Base-by-base conservation (phyloP, 2,113 vertebrate genomes). In the Austrofundulus limnaeus region DNA sequence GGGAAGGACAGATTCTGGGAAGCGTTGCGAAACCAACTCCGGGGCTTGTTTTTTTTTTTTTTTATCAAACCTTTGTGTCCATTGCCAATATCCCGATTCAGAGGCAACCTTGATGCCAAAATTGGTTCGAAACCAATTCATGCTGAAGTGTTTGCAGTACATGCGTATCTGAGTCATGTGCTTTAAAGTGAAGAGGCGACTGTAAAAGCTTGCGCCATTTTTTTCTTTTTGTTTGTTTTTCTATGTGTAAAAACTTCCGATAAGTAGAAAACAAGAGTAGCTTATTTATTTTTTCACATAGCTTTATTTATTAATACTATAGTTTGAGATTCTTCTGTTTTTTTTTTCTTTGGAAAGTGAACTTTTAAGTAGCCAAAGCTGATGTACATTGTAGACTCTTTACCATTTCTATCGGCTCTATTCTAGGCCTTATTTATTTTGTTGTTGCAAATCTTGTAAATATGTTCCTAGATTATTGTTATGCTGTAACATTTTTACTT, bases 231-330 rank as follows among this genome's bases (percentile, higher is more conserved):
- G 6, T 85, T 87, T 86, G 79, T 91, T 85, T 77, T 89, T 89
- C 59, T 83, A 78, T 56, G 80, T 92, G 85, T 91, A 78, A 78
- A 74, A 72, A 77, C 79, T 62, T 90, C 63, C 88, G 85, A 90
- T 77, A 86, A 90, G 83, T 84, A 87, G 85, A 81, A 82, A 75
- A 87, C 84, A 88, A 89, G 84, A 91, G 78, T 87, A 89, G 71
- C 86, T 88, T 93, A 93, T 93, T 93, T 93, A 93, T 93, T 93
- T 93, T 93, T 93, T 92, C 90, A 91, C 88, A 88, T 91, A 91
- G 89, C 79, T 90, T 91, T 93, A 93, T 93, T 93, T 93, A 93
- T 93, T 92, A 91, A 87, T 90, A 92, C 87, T 89, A 73, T 89
- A 92, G 89, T 85, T 89, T 86, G 70, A 81, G 59, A 56, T 56